Evolutionary conservation across 2,113 vertebrate genomes (phyloP), one percentile per base, ranked within the genome.

Genomic region (Zosterops borbonicus): DNA sequence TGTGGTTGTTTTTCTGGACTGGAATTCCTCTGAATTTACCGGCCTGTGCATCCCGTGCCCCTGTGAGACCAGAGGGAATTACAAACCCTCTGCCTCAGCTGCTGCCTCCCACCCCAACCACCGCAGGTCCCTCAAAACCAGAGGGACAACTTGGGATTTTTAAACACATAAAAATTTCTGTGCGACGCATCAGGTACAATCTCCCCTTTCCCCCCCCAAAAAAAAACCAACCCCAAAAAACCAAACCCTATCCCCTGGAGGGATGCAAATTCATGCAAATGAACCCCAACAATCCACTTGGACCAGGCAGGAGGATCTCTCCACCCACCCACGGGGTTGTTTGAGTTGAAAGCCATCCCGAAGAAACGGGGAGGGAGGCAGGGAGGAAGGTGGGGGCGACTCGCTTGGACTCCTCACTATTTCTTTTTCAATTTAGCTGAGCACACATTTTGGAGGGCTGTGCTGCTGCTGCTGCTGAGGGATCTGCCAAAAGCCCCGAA

Each of bases 351-450:
- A 96, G 87, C 77, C 42, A 79, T 97, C 97, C 97, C 96, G 12
- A 11, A 55, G 93, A 83, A 95, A 73, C 47, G 47, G 94, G 94
- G 46, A 44, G 44, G 95, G 88, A 95, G 92, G 89, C 95, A 65
- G 22, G 87, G 27, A 97, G 97, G 97, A 97, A 97, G 95, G 97
- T 97, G 97, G 97, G 97, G 97, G 97, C 96, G 97, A 97, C 91
- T 87, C 22, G 58, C 82, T 95, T 90, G 95, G 93, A 82, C 94
- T 88, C 79, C 59, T n/a, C 78, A 28, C 14, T 89, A 89, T 94
- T 96, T 90, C 71, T 97, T 83, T 96, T 87, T 24, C 13, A 71
- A 95, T 96, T 96, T 81, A 96, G 97, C 97, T 97, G 97, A 97
- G 94, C 81, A 96, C 85, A 88, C 97, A 95, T 39, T 97, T 96